Conservation (phyloP, 1,140 invertebrate species). For the Goniozus legneri region DNA sequence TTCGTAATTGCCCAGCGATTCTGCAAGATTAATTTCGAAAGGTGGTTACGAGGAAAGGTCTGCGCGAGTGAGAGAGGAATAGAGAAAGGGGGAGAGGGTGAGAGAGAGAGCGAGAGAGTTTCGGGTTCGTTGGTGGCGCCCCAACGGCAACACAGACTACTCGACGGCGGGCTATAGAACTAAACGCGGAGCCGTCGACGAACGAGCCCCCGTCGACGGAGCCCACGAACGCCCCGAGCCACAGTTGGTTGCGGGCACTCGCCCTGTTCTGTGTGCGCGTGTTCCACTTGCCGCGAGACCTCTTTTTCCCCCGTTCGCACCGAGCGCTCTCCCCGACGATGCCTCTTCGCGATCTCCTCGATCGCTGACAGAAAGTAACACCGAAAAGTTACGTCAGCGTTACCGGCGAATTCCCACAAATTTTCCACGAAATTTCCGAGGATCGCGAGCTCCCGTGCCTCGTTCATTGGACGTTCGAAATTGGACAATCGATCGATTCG, state of each 20-base stretch:
- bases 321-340: too few species aligned
- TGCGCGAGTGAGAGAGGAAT: neutral
- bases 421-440: too few species aligned
- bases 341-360: too few species aligned
- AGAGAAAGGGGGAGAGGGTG: neutral
- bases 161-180: constrained; percentile 32
- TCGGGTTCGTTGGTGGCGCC: neutral
- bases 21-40: too few species aligned
- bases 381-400: too few species aligned
- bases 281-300: constrained; percentile 15
- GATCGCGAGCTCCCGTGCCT: too few species aligned
- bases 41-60: too few species aligned
- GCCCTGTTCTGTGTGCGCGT: constrained; percentile 29
- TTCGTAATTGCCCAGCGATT: too few species aligned
- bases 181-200: constrained; percentile 3
- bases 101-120: neutral
- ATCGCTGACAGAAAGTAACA: too few species aligned
- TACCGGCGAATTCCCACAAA: too few species aligned
- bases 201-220: constrained; percentile 7
- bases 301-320: constrained; percentile 10
- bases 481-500: too few species aligned
- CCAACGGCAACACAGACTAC: constrained; percentile 17
- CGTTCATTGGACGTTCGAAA: too few species aligned
- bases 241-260: constrained; percentile 47
- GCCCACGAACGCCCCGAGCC: constrained; percentile 35